phyloP scores from a whole-genome alignment of 2,888 invertebrate species.

The Sinopyrophorus schimmeli region DNA sequence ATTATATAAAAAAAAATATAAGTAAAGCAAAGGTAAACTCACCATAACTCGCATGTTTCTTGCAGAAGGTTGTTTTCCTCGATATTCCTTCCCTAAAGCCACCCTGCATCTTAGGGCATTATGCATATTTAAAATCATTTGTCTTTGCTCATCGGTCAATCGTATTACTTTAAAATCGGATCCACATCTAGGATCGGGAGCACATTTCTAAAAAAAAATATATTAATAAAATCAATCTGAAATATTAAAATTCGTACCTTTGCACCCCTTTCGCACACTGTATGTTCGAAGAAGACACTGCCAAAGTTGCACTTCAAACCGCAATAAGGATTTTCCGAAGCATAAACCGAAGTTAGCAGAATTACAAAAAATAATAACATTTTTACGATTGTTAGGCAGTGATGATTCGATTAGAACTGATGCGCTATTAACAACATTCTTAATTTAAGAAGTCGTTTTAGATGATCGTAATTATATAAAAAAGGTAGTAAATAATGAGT shows the following conservation, averaged over 20 bases:
- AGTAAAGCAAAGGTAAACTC: constrained; percentile 26
- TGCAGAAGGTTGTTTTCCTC: constrained; percentile 49
- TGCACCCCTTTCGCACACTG: constrained; percentile 17
- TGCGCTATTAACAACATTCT: constrained; percentile 10
- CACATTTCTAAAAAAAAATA: constrained; percentile 46
- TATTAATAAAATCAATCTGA: background rate
- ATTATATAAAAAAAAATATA: no score
- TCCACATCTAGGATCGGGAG: constrained; percentile 45
- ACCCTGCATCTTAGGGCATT: constrained; percentile 50
- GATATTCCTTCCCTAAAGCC: constrained; percentile 47
- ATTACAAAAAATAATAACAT: background rate
- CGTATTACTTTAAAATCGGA: constrained; percentile 45
- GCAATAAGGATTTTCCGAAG: constrained; percentile 20
- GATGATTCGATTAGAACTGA: constrained; percentile 1
- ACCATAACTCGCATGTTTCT: constrained; percentile 51
- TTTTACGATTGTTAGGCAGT: constrained; percentile 5
- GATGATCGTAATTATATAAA: constrained; percentile 1
- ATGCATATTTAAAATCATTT: constrained; percentile 49
- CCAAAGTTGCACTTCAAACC: constrained; percentile 20
- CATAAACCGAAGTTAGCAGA: background rate
- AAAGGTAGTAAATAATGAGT: constrained; percentile 1
- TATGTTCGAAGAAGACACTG: constrained; percentile 4
- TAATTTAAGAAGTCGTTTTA: constrained; percentile 7
- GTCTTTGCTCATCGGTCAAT: constrained; percentile 45
- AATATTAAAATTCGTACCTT: constrained; percentile 10